Conservation (phyloP, 2,888 invertebrate genomes). For the Andrena praecox region DNA sequence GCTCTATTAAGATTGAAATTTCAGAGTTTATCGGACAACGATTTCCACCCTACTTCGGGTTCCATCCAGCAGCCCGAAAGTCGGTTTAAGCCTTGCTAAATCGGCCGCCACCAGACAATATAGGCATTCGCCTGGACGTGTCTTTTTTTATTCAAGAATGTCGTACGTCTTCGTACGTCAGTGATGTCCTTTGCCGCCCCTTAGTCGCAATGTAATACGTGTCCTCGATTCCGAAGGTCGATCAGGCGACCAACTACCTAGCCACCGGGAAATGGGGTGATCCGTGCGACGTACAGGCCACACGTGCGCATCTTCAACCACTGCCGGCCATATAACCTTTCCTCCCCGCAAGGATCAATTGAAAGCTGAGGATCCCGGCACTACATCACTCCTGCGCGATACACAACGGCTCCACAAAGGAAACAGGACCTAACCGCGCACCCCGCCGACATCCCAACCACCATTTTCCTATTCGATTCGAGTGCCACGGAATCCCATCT, state of each 20-base stretch:
- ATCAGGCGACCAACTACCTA: constrained; percentile 61
- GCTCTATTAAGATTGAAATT: too few species aligned
- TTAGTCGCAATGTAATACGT: constrained; percentile 65
- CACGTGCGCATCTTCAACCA: constrained; percentile 52
- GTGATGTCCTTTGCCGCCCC: constrained; percentile 68
- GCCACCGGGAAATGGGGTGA: constrained; percentile 63
- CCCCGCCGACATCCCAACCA: neutral
- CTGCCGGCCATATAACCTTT: constrained; percentile 25
- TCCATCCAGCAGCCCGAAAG: too few species aligned
- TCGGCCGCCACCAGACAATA: neutral
- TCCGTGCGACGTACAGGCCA: constrained; percentile 48
- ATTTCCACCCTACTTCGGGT: too few species aligned
- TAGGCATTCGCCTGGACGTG: neutral
- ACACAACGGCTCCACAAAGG: constrained; percentile 27
- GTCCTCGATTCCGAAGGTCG: constrained; percentile 73
- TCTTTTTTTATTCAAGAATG: constrained; percentile 45
- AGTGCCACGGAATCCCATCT: neutral
- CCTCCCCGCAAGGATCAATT: constrained; percentile 31
- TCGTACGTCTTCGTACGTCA: constrained; percentile 54
- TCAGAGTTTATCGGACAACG: too few species aligned
- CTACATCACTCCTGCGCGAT: constrained; percentile 36
- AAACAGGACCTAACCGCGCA: neutral
- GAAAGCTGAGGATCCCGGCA: constrained; percentile 30
- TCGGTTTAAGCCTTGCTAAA: neutral
- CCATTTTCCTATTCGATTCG: neutral